Percentiles rank a stretch among this genome's conserved stretches.
Evolutionary conservation across 2,113 vertebrate genomes (phyloP).

Genomic region (Mystacornis crossleyi): DNA sequence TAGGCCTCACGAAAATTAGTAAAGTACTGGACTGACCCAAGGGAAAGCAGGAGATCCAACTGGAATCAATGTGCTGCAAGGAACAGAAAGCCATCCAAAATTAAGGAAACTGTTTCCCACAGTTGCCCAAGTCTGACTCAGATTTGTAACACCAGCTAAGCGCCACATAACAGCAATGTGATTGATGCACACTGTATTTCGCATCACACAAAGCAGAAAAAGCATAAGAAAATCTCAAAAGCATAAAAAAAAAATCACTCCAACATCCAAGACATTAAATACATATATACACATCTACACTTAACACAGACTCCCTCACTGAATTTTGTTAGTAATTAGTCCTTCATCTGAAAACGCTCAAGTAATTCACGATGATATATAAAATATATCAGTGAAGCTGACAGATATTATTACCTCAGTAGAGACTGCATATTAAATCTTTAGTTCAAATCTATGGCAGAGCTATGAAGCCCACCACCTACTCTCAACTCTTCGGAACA

Average conservation of each 20-base stretch:
- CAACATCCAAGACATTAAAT: not conserved
- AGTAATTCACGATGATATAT: not conserved
- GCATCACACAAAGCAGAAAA: not conserved
- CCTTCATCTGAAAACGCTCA: not conserved
- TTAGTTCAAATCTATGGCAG: not conserved
- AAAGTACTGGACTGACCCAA: not conserved
- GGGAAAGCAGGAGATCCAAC: not conserved
- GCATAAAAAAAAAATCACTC: not conserved
- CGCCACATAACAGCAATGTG: fast-evolving
- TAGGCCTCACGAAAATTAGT: not conserved
- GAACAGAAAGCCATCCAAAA: not conserved
- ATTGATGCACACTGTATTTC: not conserved
- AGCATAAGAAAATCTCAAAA: not conserved
- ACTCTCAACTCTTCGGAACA: not conserved
- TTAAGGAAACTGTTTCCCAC: not conserved
- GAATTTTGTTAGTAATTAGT: constrained; percentile 10
- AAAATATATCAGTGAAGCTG: not conserved
- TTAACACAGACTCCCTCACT: not conserved
- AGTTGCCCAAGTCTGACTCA: not conserved
- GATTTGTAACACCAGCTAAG: not conserved
- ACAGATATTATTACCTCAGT: not conserved
- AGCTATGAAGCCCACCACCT: not conserved
- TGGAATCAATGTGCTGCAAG: not conserved
- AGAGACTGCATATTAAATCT: not conserved
- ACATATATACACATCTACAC: not conserved